Evolutionary conservation across 2,113 vertebrate species (phyloP).

Genomic region (Crotalus viridis): DNA sequence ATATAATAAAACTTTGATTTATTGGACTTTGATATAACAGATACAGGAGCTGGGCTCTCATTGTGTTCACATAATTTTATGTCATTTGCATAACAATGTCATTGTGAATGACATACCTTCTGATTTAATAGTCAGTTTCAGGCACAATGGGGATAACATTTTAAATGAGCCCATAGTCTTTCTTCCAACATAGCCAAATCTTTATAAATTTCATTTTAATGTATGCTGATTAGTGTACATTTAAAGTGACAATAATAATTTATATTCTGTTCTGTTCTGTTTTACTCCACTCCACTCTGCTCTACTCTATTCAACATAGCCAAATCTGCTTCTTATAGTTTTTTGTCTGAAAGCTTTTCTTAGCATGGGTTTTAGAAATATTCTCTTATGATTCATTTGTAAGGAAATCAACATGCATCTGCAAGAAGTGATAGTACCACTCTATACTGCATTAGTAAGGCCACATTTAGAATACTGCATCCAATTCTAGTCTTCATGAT

Average conservation of each 20-base stretch:
- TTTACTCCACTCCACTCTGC: too few relatives aligned
- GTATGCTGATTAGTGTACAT: too few relatives aligned
- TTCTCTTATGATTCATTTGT: not conserved
- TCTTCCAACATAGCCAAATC: not conserved
- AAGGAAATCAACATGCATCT: not conserved
- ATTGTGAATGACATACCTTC: not conserved
- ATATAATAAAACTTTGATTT: not conserved
- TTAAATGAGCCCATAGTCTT: not conserved
- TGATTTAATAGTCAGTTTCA: not conserved
- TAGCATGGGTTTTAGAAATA: not conserved
- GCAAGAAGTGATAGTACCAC: not conserved
- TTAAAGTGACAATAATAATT: too few relatives aligned
- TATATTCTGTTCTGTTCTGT: too few relatives aligned
- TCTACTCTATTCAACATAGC: not conserved
- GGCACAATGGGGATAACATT: not conserved
- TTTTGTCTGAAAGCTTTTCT: not conserved
- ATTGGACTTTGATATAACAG: not conserved
- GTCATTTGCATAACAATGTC: not conserved
- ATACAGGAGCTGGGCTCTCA: not conserved
- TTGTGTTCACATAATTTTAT: not conserved
- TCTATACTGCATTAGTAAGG: not conserved
- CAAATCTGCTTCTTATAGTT: not conserved
- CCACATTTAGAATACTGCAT: not conserved
- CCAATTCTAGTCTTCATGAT: not conserved
- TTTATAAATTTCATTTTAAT: not conserved